These are phyloP conservation scores for Drosophila recens DNA, from an alignment of 2,888 invertebrate species.

Conservation along the genomic window DNA sequence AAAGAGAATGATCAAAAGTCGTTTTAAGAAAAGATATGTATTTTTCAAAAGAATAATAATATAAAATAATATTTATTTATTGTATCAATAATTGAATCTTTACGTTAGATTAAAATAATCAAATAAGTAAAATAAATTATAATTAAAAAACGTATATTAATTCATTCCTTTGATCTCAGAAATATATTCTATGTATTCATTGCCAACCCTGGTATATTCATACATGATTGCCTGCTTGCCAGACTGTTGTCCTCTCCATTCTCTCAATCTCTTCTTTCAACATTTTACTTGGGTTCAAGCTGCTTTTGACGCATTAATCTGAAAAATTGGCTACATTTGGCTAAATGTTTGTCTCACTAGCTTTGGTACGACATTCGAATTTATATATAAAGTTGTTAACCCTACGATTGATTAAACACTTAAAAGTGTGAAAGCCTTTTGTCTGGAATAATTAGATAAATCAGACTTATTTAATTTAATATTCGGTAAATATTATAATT, in stretches of 20 bases:
- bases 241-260: constrained; percentile 33
- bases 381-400: not conserved
- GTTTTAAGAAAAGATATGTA: too few relatives aligned
- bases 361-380: not conserved
- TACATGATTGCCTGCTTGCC: constrained; percentile 48
- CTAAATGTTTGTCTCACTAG: constrained; percentile 42
- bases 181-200: not conserved
- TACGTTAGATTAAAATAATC: too few relatives aligned
- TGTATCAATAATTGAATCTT: too few relatives aligned
- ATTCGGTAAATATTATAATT: not conserved
- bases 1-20: too few relatives aligned
- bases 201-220: constrained; percentile 44
- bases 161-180: not conserved
- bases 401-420: not conserved
- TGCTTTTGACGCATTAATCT: constrained; percentile 41
- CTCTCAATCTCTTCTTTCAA: not conserved
- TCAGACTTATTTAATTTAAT: not conserved
- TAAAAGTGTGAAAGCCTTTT: not conserved
- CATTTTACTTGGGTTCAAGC: constrained; percentile 16
- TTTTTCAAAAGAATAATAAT: too few relatives aligned
- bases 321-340: constrained; percentile 52
- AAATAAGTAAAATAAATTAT: too few relatives aligned
- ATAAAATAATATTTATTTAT: too few relatives aligned
- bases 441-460: not conserved
- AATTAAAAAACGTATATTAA: too few relatives aligned